Conservation (phyloP, 2,797 vertebrate species). For the Hafferia zeledoni region DNA sequence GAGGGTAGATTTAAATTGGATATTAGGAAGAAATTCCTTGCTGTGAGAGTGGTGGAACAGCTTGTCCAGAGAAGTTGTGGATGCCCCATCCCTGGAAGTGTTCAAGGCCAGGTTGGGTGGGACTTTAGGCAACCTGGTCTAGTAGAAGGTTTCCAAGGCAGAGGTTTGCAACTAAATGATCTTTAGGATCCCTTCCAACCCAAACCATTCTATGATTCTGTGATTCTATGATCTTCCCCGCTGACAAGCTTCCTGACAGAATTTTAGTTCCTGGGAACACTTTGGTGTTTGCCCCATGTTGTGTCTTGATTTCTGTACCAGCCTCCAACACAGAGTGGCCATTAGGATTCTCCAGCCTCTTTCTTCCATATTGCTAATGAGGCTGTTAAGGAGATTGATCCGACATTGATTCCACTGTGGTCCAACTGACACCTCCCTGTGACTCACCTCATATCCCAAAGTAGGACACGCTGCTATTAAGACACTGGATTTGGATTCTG, state of each 20-base stretch:
- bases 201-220: not conserved
- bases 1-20: not conserved
- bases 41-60: not conserved
- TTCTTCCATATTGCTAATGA: not conserved
- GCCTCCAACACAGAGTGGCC: not conserved
- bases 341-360: not conserved
- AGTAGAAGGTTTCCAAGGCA: not conserved
- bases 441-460: not conserved
- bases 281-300: not conserved
- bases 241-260: not conserved
- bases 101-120: rapidly evolving
- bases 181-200: not conserved
- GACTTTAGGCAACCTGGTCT: not conserved
- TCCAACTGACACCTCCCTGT: not conserved
- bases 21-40: not conserved
- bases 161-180: rapidly evolving
- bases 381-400: not conserved
- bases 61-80: rapidly evolving
- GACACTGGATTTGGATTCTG: not conserved
- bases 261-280: not conserved
- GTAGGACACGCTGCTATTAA: not conserved
- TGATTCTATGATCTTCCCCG: not conserved
- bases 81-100: not conserved
- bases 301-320: not conserved
- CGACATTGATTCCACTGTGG: not conserved